Evolutionary conservation across 2,888 invertebrate genomes (phyloP), one percentile per base, ranked within the genome.

Genomic region (Apodemia mormo): DNA sequence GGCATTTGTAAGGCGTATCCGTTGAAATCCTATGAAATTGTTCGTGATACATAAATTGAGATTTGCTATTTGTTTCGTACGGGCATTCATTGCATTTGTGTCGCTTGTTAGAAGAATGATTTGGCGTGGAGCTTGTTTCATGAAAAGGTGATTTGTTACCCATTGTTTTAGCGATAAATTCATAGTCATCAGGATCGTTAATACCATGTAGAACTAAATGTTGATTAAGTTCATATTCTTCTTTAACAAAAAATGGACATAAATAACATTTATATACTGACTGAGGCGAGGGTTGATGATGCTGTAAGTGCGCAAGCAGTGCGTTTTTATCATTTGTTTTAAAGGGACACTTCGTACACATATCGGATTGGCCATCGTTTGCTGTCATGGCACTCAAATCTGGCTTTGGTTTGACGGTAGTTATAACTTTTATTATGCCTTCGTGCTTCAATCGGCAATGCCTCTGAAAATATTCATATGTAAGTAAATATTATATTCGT

Each of bases 21-120:
- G 95, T 94, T 0, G 96, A 95, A 56, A 88, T 82, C 22, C 96
- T 94, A 82, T 98, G 98, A 83, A 97, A 96, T 81, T 97, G 97
- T 81, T 97, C 97, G 82, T 98, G 98, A 82, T 97, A 97, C 82
- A 96, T 95, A 86, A 95, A 97, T 85, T 97, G 97, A 40, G 97
- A 97, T 85, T 97, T 97, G 83, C 96, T 97, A 82, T 97, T 97
- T 56, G 97, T 97, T 76, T 96, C 96, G 83, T 97, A 97, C 0
- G 98, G 97, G 85, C 98, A 98, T 70, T 95, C 95, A 6, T 95
- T 94, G 82, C 98, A 98, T 81, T 95, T 95, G 84, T 97, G 97
- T 73, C 96, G 94, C 80, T 97, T 96, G 4, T 89, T 88, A 10
- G 78, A 76, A 1, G 85, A 68, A 66, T 78, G 86, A 84, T n/a